Percentiles rank a stretch among this genome's conserved stretches.
phyloP scores from a whole-genome alignment of 2,797 vertebrate species.

The Alfaro cultratus region DNA sequence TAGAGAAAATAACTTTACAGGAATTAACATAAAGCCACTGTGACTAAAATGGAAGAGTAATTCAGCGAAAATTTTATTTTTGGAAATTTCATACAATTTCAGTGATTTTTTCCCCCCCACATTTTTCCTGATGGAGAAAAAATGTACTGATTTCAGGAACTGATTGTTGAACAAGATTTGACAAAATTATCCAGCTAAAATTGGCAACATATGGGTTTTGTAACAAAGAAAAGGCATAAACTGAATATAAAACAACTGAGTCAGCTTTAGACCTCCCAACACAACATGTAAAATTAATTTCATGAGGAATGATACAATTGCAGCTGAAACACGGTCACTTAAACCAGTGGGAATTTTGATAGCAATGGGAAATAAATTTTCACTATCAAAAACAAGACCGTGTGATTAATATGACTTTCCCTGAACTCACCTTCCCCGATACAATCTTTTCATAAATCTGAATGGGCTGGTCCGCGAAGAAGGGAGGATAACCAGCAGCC shows the following conservation, averaged over 20 bases:
- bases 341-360: neutral
- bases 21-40: neutral
- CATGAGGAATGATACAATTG: neutral
- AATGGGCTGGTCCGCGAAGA: slow-evolving; percentile 96
- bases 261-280: neutral
- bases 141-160: neutral
- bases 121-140: neutral
- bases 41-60: neutral
- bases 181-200: neutral
- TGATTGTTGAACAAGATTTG: neutral
- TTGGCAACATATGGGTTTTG: neutral
- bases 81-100: neutral
- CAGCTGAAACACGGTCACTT: neutral
- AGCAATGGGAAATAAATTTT: neutral
- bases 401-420: neutral
- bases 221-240: neutral
- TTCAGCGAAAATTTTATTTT: neutral
- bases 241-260: neutral
- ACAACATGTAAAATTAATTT: neutral
- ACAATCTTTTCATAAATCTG: slow-evolving; percentile 98
- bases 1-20: neutral
- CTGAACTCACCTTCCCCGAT: slow-evolving; percentile 89
- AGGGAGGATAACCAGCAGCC: slow-evolving; percentile 97
- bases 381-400: neutral
- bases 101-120: neutral